A percentile compares a stretch with the other conserved stretches of the same genome.
These are phyloP conservation scores for Probosciger aterrimus DNA, from an alignment of 2,113 vertebrate species.

Conservation along the genomic window DNA sequence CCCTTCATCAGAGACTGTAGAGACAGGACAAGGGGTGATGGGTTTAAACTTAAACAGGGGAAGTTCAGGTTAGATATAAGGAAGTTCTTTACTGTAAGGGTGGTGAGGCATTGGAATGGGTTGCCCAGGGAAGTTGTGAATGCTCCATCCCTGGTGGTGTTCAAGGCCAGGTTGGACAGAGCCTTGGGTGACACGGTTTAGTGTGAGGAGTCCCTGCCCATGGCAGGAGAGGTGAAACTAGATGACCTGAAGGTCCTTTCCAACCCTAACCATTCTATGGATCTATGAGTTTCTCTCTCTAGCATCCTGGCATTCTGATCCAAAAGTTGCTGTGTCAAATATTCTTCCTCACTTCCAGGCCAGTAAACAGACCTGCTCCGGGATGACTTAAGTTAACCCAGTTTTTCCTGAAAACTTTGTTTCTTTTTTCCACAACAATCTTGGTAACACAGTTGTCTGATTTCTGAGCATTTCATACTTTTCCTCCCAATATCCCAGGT, in stretches of 20 bases:
- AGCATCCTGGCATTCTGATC: conserved; percentile 35
- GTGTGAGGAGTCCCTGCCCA: background rate
- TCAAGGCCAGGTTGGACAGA: background rate
- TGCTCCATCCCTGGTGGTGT: background rate
- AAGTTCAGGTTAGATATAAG: too few relatives aligned
- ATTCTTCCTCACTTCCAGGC: conserved; percentile 35
- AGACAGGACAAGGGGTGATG: too few relatives aligned
- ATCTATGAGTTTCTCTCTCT: background rate
- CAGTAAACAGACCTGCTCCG: conserved; percentile 46
- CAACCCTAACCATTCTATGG: background rate
- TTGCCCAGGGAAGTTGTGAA: accelerated
- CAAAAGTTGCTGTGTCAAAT: conserved; percentile 66
- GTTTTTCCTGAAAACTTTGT: background rate
- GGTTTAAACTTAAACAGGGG: too few relatives aligned
- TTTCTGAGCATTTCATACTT: background rate
- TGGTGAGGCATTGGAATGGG: background rate
- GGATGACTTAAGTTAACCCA: conserved; percentile 32
- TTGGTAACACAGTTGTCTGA: background rate
- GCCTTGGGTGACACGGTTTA: background rate
- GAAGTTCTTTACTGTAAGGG: too few relatives aligned
- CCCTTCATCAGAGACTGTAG: too few relatives aligned
- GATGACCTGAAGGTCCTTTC: background rate
- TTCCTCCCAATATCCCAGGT: background rate
- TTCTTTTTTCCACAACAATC: background rate
- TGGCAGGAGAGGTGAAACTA: background rate